phyloP scores from a whole-genome alignment of 2,888 invertebrate genomes.

The Salpingus planirostris region DNA sequence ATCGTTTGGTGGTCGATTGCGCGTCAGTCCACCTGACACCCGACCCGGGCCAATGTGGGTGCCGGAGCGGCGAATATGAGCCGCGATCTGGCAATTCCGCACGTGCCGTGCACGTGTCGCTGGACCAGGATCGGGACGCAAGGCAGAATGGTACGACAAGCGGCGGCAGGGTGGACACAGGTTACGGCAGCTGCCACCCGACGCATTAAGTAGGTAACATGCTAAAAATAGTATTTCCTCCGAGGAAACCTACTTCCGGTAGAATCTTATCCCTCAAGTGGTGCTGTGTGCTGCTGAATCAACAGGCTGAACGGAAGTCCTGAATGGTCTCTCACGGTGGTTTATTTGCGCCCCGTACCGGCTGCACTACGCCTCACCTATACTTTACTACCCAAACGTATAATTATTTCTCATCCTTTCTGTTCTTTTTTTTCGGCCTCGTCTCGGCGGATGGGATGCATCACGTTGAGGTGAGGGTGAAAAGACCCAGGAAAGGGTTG shows the following conservation, averaged over 20 bases:
- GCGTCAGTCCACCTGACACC: too few species aligned
- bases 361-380: constrained; percentile 16
- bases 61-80: too few species aligned
- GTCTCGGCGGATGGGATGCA: too few species aligned
- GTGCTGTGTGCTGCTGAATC: constrained; percentile 37
- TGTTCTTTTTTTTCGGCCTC: too few species aligned
- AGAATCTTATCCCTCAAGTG: constrained; percentile 37
- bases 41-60: too few species aligned
- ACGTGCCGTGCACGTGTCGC: constrained; percentile 31
- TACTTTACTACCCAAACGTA: constrained; percentile 2
- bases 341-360: constrained; percentile 29
- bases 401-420: too few species aligned
- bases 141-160: too few species aligned
- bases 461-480: too few species aligned
- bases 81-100: constrained; percentile 16
- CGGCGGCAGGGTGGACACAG: constrained; percentile 30
- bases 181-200: constrained; percentile 34
- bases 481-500: too few species aligned
- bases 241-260: constrained; percentile 37
- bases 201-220: constrained; percentile 33
- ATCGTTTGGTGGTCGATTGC: too few species aligned
- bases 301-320: constrained; percentile 38
- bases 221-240: constrained; percentile 37
- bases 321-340: constrained; percentile 30
- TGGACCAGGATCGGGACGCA: constrained; percentile 18